Conservation (phyloP, 1,140 invertebrate genomes). For the Mylabris phalerata region DNA sequence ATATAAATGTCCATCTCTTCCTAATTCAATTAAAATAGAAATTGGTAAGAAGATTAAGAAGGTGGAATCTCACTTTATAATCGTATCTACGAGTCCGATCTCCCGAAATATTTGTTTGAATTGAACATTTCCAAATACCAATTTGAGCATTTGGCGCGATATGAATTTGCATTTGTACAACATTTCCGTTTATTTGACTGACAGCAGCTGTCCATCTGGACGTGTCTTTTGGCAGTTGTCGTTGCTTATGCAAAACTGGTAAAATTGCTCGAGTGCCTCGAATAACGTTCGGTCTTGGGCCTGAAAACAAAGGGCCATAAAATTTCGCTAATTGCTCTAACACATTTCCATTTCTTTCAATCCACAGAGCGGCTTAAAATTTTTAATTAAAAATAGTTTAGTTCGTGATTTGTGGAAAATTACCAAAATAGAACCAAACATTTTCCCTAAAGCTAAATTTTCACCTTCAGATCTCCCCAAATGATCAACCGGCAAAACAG, state of each 20-base stretch:
- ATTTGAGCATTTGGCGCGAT: constrained; percentile 55
- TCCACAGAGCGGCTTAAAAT: too few relatives aligned
- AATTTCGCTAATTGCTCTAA: background rate
- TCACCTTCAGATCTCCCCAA: background rate
- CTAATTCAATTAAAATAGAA: constrained; percentile 8
- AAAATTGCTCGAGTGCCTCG: constrained; percentile 58
- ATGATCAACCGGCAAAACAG: background rate
- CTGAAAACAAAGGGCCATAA: constrained; percentile 36
- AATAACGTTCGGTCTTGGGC: constrained; percentile 55
- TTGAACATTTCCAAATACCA: constrained; percentile 61
- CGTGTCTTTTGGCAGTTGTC: constrained; percentile 46
- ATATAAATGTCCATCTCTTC: constrained; percentile 60
- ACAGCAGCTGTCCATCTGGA: constrained; percentile 56
- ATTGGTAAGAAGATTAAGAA: too few relatives aligned
- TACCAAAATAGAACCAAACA: too few relatives aligned
- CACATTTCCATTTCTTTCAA: too few relatives aligned
- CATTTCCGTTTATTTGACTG: constrained; percentile 51
- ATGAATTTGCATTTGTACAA: constrained; percentile 55
- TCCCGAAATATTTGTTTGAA: constrained; percentile 52
- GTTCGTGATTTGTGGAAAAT: too few relatives aligned
- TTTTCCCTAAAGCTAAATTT: background rate
- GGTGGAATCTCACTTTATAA: constrained; percentile 40
- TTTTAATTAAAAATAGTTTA: too few relatives aligned
- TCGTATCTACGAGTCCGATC: constrained; percentile 47
- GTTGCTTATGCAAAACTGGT: constrained; percentile 46